A percentile compares a stretch with the other conserved stretches of the same genome.
These are phyloP conservation scores for Anaspis maculata DNA, from an alignment of 2,888 invertebrate species.

Conservation along the genomic window DNA sequence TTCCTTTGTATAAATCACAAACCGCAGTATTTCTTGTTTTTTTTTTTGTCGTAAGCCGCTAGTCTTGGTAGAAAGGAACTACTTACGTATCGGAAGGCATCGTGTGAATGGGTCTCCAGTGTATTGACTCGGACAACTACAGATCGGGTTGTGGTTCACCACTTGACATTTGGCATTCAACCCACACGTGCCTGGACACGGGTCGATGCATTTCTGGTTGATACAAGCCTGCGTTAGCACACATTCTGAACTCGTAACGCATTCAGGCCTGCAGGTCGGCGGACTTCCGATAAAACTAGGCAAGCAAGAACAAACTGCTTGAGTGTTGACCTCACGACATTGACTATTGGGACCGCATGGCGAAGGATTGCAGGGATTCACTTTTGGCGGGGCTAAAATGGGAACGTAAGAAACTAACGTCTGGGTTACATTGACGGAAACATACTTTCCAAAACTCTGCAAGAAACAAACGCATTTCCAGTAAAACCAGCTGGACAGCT, in stretches of 20 bases:
- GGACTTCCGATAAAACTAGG: conserved; percentile 67
- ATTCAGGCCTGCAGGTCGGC: conserved; percentile 68
- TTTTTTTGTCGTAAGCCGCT: no score
- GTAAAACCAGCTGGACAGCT: conserved; percentile 68
- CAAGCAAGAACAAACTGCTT: conserved; percentile 73
- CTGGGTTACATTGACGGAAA: conserved; percentile 2
- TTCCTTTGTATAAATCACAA: no score
- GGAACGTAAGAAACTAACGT: conserved; percentile 8
- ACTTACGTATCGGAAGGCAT: conserved; percentile 51
- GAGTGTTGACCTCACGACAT: conserved; percentile 62
- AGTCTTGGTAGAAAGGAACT: no score
- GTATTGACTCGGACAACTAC: conserved; percentile 63
- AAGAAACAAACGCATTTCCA: conserved; percentile 59
- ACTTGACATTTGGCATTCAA: conserved; percentile 64
- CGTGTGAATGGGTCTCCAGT: conserved; percentile 57
- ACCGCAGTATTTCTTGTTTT: no score
- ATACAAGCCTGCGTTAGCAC: conserved; percentile 65
- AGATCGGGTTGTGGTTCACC: conserved; percentile 72
- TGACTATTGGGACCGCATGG: conserved; percentile 72
- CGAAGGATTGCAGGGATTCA: conserved; percentile 62
- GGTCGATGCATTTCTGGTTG: conserved; percentile 64
- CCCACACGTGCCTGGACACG: conserved; percentile 71
- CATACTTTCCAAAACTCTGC: conserved; percentile 19
- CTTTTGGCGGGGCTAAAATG: conserved; percentile 39
- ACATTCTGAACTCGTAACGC: conserved; percentile 70